Evolutionary conservation across 2,797 vertebrate genomes (phyloP).

Genomic region (Amniataba percoides): DNA sequence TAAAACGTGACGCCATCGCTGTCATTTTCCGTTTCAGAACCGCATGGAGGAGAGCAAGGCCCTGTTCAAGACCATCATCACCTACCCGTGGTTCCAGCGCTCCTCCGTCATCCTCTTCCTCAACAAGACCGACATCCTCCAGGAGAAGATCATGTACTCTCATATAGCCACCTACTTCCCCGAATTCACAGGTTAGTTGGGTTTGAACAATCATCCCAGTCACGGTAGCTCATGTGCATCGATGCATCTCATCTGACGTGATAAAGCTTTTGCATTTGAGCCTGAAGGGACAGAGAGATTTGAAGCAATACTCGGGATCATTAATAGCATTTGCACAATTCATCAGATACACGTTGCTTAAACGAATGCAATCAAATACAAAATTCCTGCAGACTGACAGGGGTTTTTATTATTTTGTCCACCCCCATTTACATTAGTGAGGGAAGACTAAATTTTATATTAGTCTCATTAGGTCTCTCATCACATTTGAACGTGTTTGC

Average conservation of each 20-base stretch:
- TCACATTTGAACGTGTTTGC: not conserved
- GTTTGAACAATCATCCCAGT: not conserved
- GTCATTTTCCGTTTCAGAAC: constrained; percentile 81
- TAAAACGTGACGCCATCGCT: not conserved
- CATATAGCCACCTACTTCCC: constrained; percentile 92
- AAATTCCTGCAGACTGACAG: not conserved
- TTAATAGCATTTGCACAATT: not conserved
- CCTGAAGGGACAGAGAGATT: not conserved
- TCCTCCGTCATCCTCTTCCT: constrained; percentile 94
- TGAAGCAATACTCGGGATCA: too few species aligned
- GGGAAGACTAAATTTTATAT: not conserved
- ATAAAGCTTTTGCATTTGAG: not conserved
- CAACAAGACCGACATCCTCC: constrained; percentile 93
- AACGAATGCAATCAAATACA: not conserved
- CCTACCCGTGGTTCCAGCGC: constrained; percentile 92
- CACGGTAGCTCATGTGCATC: not conserved
- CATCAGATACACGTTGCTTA: not conserved
- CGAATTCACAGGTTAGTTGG: constrained; percentile 87
- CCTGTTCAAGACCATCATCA: constrained; percentile 94
- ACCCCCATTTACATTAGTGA: not conserved
- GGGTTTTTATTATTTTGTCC: not conserved
- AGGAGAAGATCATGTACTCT: constrained; percentile 92
- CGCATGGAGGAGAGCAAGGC: constrained; percentile 96
- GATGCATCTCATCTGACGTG: not conserved
- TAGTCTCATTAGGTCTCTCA: not conserved